Evolutionary conservation across 2,797 vertebrate species (phyloP), one percentile per base, ranked within the genome.

Genomic region (Sebastes baramenuke): DNA sequence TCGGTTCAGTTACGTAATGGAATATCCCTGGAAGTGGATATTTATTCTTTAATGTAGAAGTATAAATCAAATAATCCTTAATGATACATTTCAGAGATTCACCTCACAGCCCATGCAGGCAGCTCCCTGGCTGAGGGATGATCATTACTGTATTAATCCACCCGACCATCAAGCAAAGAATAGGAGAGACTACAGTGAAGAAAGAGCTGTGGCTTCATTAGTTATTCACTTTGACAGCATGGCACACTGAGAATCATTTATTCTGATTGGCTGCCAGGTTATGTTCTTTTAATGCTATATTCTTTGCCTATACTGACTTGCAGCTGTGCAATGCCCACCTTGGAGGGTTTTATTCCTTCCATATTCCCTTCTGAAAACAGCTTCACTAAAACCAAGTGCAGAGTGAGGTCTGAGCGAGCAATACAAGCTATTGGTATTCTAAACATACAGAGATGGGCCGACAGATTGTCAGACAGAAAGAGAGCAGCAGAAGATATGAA

Each of bases 11-110:
- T 86, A 79, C 68, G 69, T 77, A 77, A 87, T 36, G 69, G 75
- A 83, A 84, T 66, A 42, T 42, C 38, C 38, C 14, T 22, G 72
- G 32, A 85, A 86, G 81, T 67, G 61, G 56, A 72, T 10, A 29
- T 75, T 83, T 77, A 83, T 81, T 67, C 79, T 77, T 83, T 90
- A 75, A 81, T 83, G 75, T 56, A 11, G 30, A 70, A 10, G 22
- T 60, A 78, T 78, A 78, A 81, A 88, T 81, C 70, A 79, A 81
- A 83, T 74, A 42, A 74, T 72, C 11, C 27, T 42, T 25, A 82
- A 66, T 1, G 38, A 42, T 3, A 4, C n/a, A 59, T 56, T 65
- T 55, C 25, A 20, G 70, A 55, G 65, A 74, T 27, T 73, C n/a
- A 10, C 29, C 27, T 72, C 59, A 75, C 24, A 25, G 29, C 13